These are phyloP conservation scores for Diorhabda carinulata DNA, from an alignment of 1,140 invertebrate genomes.

Conservation along the genomic window DNA sequence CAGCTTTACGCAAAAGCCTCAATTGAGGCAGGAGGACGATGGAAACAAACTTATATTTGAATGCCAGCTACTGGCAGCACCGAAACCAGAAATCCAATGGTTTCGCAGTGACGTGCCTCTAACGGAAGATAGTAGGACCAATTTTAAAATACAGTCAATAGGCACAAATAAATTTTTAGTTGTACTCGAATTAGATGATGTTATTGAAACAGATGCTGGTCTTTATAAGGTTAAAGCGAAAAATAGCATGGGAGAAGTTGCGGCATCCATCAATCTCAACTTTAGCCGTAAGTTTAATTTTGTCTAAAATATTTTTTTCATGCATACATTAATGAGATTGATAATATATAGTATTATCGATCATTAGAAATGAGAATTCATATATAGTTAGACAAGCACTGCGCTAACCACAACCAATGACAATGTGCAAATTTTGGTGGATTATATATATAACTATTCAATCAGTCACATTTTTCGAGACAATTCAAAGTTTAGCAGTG, in stretches of 20 bases:
- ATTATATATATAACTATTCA: no score
- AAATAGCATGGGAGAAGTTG: constrained; percentile 96
- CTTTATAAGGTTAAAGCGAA: constrained; percentile 97
- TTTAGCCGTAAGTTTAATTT: constrained; percentile 85
- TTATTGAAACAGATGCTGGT: constrained; percentile 92
- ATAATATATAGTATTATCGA: no score
- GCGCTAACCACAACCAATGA: no score
- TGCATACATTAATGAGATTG: not conserved
- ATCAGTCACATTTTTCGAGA: no score
- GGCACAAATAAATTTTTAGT: constrained; percentile 84
- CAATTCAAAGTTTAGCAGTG: no score
- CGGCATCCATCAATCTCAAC: constrained; percentile 97
- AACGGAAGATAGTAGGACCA: constrained; percentile 76
- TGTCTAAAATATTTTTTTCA: not conserved
- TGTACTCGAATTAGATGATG: constrained; percentile 89
- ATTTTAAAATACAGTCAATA: constrained; percentile 80
- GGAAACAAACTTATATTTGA: constrained; percentile 94
- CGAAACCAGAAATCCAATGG: constrained; percentile 89
- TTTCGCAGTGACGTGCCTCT: constrained; percentile 82
- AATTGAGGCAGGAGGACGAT: constrained; percentile 91
- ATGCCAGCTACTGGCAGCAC: constrained; percentile 74
- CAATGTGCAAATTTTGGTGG: no score
- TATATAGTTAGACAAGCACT: no score
- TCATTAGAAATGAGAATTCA: no score
- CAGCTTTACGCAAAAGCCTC: constrained; percentile 95